phyloP scores from a whole-genome alignment of 2,797 vertebrate genomes.

The Rhincodon typus region DNA sequence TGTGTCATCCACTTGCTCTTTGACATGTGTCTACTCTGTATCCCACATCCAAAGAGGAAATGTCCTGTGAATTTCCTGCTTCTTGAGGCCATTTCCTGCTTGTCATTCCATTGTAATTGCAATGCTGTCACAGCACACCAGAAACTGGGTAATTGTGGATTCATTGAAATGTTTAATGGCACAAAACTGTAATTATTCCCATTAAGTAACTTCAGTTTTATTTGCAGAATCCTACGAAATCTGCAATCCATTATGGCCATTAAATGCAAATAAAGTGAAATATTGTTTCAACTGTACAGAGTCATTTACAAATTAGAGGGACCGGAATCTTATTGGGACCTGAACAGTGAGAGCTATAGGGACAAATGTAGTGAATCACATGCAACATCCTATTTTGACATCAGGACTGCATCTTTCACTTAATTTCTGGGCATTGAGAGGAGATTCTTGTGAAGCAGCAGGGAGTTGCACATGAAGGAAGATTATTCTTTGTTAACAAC shows the following conservation, averaged over 20 bases:
- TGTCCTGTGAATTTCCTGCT: slow-evolving; percentile 30
- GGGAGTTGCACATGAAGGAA: too few species aligned
- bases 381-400: too few species aligned
- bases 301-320: not conserved
- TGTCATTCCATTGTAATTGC: not conserved
- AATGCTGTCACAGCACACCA: not conserved
- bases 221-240: not conserved
- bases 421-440: too few species aligned
- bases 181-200: not conserved
- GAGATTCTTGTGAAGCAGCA: too few species aligned
- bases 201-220: not conserved
- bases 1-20: not conserved
- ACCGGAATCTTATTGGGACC: too few species aligned
- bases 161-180: not conserved
- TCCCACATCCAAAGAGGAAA: slow-evolving; percentile 15
- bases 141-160: not conserved
- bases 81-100: slow-evolving; percentile 18
- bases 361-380: too few species aligned
- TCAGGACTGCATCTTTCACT: too few species aligned
- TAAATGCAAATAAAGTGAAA: not conserved
- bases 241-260: not conserved
- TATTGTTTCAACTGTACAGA: not conserved
- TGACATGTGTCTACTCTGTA: not conserved
- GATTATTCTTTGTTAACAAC: too few species aligned
- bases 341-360: too few species aligned